Percentiles rank a stretch among this genome's conserved stretches.
phyloP scores from a whole-genome alignment of 2,113 vertebrate species.

The Myiopsitta monachus region DNA sequence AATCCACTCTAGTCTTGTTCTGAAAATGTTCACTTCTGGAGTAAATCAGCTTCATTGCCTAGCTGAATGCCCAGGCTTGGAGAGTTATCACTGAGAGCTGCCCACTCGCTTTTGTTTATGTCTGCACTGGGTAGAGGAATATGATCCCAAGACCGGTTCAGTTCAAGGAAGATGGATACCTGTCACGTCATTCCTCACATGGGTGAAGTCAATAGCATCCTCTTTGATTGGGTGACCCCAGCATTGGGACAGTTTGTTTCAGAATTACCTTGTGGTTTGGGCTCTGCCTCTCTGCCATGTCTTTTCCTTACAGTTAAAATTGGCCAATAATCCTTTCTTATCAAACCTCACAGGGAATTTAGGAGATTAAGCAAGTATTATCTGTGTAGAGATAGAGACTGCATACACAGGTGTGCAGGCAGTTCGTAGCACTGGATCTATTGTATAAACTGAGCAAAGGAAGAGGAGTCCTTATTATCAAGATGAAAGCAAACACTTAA shows the following conservation, averaged over 20 bases:
- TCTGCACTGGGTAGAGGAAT: background rate
- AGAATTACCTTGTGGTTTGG: background rate
- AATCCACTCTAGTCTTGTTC: background rate
- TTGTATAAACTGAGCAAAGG: background rate
- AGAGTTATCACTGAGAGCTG: background rate
- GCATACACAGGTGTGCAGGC: background rate
- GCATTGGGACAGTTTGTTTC: background rate
- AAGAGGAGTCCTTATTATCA: background rate
- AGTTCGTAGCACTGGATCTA: background rate
- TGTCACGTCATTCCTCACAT: background rate
- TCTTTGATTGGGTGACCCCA: background rate
- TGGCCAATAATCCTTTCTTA: background rate
- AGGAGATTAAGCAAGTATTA: background rate
- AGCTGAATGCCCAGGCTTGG: fast-evolving
- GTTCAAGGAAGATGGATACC: background rate
- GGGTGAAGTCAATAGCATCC: background rate
- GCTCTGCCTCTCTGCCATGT: fast-evolving
- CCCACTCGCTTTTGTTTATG: no score
- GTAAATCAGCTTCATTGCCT: background rate
- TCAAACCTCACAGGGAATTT: background rate
- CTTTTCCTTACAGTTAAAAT: background rate
- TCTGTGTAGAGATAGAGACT: background rate
- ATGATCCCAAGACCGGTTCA: background rate
- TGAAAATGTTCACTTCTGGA: background rate
- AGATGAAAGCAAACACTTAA: background rate